Evolutionary conservation across 2,888 invertebrate species (phyloP).

Genomic region (Ramazzottius varieornatus): DNA sequence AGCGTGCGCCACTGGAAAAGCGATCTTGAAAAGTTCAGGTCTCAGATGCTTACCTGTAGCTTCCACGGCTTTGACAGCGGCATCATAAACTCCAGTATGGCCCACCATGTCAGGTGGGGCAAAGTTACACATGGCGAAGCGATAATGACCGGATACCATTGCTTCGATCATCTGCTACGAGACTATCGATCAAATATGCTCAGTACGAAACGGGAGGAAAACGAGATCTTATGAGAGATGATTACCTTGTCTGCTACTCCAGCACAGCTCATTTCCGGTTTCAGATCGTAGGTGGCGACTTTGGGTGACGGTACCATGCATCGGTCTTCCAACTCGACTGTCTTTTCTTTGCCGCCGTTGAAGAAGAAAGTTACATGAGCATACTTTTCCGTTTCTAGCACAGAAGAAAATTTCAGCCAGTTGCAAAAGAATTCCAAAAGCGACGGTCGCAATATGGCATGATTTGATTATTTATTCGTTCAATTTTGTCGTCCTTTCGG

Average conservation of each 20-base stretch:
- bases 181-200: no score
- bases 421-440: no score
- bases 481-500: no score
- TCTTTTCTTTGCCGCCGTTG: conserved; percentile 24
- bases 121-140: conserved; percentile 26
- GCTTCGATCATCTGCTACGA: conserved; percentile 16
- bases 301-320: conserved; percentile 25
- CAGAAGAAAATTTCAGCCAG: no score
- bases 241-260: conserved; percentile 21
- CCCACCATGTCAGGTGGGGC: conserved; percentile 28
- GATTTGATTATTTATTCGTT: no score
- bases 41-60: conserved; percentile 16
- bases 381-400: conserved; percentile 24
- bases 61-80: conserved; percentile 18
- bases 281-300: conserved; percentile 24
- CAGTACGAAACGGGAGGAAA: no score
- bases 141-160: conserved; percentile 18
- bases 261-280: conserved; percentile 23
- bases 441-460: no score
- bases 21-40: no score
- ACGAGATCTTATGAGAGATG: no score
- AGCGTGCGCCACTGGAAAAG: no score
- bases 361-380: conserved; percentile 28
- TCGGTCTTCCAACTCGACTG: conserved; percentile 22
- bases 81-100: conserved; percentile 24